phyloP scores from a whole-genome alignment of 2,113 vertebrate species.

The Odontophorus gujanensis region DNA sequence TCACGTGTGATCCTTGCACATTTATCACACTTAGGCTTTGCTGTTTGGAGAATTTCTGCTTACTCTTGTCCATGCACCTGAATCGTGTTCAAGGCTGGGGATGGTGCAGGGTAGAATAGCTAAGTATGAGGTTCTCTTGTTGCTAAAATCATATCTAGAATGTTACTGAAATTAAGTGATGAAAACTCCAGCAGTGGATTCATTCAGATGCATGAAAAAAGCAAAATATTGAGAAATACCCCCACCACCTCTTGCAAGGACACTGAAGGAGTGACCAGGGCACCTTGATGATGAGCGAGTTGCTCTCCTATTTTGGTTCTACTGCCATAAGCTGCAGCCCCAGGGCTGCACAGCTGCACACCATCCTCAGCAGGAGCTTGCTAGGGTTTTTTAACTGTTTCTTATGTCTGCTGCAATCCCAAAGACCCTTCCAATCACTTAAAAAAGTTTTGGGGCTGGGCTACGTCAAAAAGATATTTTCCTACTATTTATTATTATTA shows the following conservation, averaged over 20 bases:
- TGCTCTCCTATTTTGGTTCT: not conserved
- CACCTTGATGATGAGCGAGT: rapidly evolving
- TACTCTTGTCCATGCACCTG: not conserved
- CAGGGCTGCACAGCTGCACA: not conserved
- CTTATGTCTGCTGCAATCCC: not conserved
- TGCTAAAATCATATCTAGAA: not conserved
- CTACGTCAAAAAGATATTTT: not conserved
- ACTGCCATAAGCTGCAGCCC: not conserved
- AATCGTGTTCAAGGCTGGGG: not conserved
- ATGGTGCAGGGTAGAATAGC: not conserved
- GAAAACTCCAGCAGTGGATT: not conserved
- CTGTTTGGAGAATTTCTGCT: not conserved
- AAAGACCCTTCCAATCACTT: not conserved
- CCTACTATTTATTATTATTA: not conserved
- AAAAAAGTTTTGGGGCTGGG: not conserved
- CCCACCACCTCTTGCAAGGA: not conserved
- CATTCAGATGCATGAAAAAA: not conserved
- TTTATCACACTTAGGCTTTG: not conserved
- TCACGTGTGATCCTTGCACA: not conserved
- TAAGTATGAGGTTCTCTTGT: not conserved
- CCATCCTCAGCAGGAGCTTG: not conserved
- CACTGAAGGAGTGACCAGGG: not conserved
- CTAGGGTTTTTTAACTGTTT: not conserved
- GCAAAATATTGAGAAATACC: not conserved
- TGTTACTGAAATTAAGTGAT: not conserved